These are phyloP conservation scores for Aphidius ervi DNA, from an alignment of 1,140 invertebrate genomes.

Conservation along the genomic window DNA sequence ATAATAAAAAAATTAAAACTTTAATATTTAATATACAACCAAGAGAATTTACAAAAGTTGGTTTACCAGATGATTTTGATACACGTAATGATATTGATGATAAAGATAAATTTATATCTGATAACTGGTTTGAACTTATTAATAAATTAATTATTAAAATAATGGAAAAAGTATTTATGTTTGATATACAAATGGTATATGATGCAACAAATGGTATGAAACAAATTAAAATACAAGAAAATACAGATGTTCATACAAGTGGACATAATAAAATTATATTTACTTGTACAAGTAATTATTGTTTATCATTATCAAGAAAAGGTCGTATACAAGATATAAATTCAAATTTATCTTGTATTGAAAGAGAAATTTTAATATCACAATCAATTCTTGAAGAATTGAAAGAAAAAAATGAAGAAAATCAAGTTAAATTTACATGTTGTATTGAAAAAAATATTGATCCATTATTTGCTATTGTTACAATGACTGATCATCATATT, in stretches of 20 bases:
- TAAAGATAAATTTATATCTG: constrained; percentile 19
- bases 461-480: constrained; percentile 23
- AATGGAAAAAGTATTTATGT: constrained; percentile 36
- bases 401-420: constrained; percentile 9
- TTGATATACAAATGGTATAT: constrained; percentile 29
- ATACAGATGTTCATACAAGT: constrained; percentile 41
- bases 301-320: constrained; percentile 35
- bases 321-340: constrained; percentile 18
- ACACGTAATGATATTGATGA: constrained; percentile 19
- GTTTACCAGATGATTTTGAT: constrained; percentile 28
- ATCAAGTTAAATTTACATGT: constrained; percentile 32
- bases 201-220: constrained; percentile 28
- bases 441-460: constrained; percentile 25
- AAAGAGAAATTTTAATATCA: constrained; percentile 38
- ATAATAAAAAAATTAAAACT: background rate
- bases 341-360: constrained; percentile 26
- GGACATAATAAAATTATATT: constrained; percentile 28
- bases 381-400: constrained; percentile 27
- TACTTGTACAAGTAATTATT: constrained; percentile 31
- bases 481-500: constrained; percentile 23
- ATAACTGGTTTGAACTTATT: constrained; percentile 31
- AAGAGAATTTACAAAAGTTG: constrained; percentile 19
- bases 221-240: constrained; percentile 35
- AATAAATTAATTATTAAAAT: constrained; percentile 33
- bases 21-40: constrained; percentile 14